These are phyloP conservation scores for Henricia sp. DNA, from an alignment of 53 echinoderm and acorn worm species.

Conservation along the genomic window DNA sequence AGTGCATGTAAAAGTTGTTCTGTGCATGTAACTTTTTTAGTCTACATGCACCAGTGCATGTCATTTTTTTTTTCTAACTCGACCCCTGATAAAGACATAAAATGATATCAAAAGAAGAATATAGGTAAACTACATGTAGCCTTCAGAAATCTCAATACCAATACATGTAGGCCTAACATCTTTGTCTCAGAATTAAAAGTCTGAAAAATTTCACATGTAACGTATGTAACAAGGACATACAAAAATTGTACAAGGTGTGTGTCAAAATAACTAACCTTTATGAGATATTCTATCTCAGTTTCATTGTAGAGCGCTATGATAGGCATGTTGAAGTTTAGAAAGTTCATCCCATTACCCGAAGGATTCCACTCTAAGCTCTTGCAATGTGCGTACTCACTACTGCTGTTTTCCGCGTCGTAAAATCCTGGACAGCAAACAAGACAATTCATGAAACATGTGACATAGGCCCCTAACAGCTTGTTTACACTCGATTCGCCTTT, in stretches of 20 bases:
- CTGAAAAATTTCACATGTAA: background rate
- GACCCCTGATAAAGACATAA: too few species aligned
- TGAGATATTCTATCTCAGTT: constrained; percentile 60
- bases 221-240: background rate
- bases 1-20: too few species aligned
- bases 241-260: background rate
- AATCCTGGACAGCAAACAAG: constrained; percentile 32
- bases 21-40: too few species aligned
- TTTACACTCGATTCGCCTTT: too few species aligned
- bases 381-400: constrained; percentile 65
- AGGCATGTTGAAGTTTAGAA: constrained; percentile 80
- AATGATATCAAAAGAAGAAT: too few species aligned
- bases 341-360: constrained; percentile 73
- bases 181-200: background rate
- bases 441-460: background rate
- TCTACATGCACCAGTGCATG: too few species aligned
- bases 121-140: too few species aligned
- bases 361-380: constrained; percentile 70
- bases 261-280: constrained; percentile 34
- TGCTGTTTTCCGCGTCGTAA: constrained; percentile 37
- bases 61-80: too few species aligned
- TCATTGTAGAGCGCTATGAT: constrained; percentile 75
- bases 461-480: too few species aligned
- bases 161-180: too few species aligned
- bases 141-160: too few species aligned